Evolutionary conservation across 2,113 vertebrate species (phyloP).

Genomic region (Pterocles gutturalis): DNA sequence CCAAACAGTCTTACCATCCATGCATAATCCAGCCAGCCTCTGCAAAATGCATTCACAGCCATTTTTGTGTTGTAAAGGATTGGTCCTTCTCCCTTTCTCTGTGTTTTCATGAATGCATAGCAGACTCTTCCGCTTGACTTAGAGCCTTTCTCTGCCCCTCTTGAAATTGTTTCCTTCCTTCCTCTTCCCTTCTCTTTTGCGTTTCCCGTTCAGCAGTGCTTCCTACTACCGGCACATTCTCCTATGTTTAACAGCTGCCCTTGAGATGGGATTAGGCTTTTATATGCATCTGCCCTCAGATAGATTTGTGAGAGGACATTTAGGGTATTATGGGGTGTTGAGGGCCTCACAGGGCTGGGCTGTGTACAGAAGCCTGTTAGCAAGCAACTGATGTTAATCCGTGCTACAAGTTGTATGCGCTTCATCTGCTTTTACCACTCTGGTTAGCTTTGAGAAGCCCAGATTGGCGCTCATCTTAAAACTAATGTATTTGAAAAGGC

Average conservation of each 20-base stretch:
- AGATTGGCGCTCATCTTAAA: background rate
- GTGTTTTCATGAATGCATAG: background rate
- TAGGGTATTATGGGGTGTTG: slow-evolving; percentile 9
- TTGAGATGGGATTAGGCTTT: slow-evolving; percentile 37
- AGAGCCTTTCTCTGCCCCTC: background rate
- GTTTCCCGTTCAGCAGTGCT: background rate
- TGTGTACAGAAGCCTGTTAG: background rate
- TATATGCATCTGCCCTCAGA: background rate
- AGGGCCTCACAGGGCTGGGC: background rate
- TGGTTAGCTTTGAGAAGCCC: background rate
- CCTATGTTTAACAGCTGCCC: background rate
- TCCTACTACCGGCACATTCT: background rate
- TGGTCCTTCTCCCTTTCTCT: background rate
- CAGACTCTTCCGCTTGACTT: background rate
- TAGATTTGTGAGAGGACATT: slow-evolving; percentile 33
- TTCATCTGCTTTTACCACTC: background rate
- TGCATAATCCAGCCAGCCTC: background rate
- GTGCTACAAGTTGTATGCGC: background rate
- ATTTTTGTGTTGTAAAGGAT: background rate
- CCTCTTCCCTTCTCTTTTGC: background rate
- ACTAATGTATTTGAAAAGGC: background rate
- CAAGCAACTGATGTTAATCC: background rate
- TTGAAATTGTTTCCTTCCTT: background rate
- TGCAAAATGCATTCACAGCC: background rate
- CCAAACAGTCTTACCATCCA: background rate